Evolutionary conservation across 2,113 vertebrate species (phyloP).

Genomic region (Ceyx margarethae): DNA sequence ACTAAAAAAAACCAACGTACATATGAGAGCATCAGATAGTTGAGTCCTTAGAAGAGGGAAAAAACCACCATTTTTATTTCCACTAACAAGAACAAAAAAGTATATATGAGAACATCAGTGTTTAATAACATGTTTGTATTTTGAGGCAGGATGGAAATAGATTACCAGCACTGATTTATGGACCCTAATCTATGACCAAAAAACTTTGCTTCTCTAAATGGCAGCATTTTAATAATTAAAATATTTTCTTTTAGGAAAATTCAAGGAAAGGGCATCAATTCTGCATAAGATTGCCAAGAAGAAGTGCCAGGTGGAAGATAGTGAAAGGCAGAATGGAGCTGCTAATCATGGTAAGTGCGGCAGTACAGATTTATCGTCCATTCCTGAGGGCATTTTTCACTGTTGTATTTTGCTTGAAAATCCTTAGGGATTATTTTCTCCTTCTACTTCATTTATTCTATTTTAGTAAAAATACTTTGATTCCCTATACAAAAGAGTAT

Average conservation of each 20-base stretch:
- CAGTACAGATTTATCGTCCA: not conserved
- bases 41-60: not conserved
- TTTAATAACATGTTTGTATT: not conserved
- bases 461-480: not conserved
- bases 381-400: not conserved
- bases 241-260: conserved; percentile 84
- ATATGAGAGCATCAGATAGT: too few relatives aligned
- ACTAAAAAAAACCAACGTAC: not conserved
- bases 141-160: not conserved
- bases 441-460: not conserved
- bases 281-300: conserved; percentile 99
- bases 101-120: not conserved
- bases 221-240: not conserved
- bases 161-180: not conserved
- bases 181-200: not conserved
- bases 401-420: not conserved
- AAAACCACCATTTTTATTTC: not conserved
- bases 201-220: not conserved
- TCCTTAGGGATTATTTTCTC: not conserved
- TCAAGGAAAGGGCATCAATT: conserved; percentile 96
- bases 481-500: not conserved
- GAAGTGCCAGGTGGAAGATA: conserved; percentile 95
- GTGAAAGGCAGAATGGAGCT: conserved; percentile 89
- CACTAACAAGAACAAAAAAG: not conserved
- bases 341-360: conserved; percentile 84